Evolutionary conservation across 53 echinoderm and acorn worm genomes (phyloP).

Genomic region (Zoroaster sp.): DNA sequence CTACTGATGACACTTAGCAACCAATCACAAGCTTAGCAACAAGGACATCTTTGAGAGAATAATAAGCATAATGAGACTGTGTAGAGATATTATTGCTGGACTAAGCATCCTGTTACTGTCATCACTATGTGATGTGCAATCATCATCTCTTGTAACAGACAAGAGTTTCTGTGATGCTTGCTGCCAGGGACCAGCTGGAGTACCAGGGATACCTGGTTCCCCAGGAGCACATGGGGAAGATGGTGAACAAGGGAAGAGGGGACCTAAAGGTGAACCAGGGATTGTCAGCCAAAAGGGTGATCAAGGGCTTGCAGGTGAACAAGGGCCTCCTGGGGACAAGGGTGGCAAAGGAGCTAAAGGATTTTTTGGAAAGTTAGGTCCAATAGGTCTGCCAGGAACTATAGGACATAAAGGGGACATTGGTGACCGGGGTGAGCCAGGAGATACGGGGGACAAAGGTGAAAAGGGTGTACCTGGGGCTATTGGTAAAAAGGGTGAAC

Average conservation of each 20-base stretch:
- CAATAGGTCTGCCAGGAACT: not conserved
- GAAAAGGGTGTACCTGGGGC: constrained; percentile 19
- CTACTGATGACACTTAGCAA: constrained; percentile 10
- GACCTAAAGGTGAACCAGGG: constrained; percentile 33
- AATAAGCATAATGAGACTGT: not conserved
- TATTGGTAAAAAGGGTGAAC: constrained; percentile 8
- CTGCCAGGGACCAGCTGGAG: constrained; percentile 29
- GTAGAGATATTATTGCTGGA: constrained; percentile 6
- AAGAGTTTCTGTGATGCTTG: constrained; percentile 47
- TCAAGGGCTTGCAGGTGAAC: not conserved
- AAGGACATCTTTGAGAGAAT: not conserved
- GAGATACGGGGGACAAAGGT: constrained; percentile 2
- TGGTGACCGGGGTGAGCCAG: not conserved
- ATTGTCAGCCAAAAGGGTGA: not conserved
- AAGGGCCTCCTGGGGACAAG: not conserved
- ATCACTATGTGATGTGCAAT: not conserved
- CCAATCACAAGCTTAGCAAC: constrained; percentile 24
- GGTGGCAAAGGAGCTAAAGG: constrained; percentile 30
- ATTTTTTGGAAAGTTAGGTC: constrained; percentile 40
- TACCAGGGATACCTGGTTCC: constrained; percentile 36
- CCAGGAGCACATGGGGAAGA: constrained; percentile 26
- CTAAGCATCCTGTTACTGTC: constrained; percentile 7
- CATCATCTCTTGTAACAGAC: constrained; percentile 1
- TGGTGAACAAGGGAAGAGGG: constrained; percentile 27
- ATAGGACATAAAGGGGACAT: not conserved